phyloP scores from a whole-genome alignment of 2,113 vertebrate species.

The Pygathrix nemaeus region DNA sequence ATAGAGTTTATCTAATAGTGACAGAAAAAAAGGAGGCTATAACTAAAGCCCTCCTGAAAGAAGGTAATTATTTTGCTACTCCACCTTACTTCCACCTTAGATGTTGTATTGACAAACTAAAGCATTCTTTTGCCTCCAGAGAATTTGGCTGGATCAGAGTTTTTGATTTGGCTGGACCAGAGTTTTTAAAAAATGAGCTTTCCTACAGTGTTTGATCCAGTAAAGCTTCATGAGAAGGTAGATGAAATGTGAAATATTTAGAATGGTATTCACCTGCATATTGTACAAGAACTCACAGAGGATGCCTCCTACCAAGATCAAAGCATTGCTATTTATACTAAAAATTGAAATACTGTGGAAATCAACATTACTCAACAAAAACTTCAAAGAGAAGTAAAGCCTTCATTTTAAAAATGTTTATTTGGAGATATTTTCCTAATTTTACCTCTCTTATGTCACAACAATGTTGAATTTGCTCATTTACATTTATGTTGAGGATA shows the following conservation, averaged over 20 bases:
- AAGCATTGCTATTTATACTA: slow-evolving; percentile 11
- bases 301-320: slow-evolving; percentile 61
- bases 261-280: slow-evolving; percentile 62
- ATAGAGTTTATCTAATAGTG: background rate
- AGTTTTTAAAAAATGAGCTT: background rate
- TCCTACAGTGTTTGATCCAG: slow-evolving; percentile 45
- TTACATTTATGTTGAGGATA: background rate
- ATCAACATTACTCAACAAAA: background rate
- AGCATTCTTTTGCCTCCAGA: slow-evolving; percentile 39
- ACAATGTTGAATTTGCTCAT: background rate
- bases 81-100: background rate
- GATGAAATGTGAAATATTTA: slow-evolving; percentile 66
- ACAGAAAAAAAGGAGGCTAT: background rate
- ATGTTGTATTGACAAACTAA: slow-evolving; percentile 47
- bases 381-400: background rate
- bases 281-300: slow-evolving; percentile 48
- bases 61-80: background rate
- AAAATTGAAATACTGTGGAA: slow-evolving; percentile 47
- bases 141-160: slow-evolving; percentile 48
- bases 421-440: background rate
- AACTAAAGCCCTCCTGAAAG: background rate
- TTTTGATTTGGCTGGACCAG: slow-evolving; percentile 48
- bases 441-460: slow-evolving; percentile 18
- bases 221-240: slow-evolving; percentile 47
- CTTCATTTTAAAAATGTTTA: background rate